These are phyloP conservation scores for Sinodicranocentrus sp. DNA, from an alignment of 2,888 invertebrate species.

Conservation along the genomic window DNA sequence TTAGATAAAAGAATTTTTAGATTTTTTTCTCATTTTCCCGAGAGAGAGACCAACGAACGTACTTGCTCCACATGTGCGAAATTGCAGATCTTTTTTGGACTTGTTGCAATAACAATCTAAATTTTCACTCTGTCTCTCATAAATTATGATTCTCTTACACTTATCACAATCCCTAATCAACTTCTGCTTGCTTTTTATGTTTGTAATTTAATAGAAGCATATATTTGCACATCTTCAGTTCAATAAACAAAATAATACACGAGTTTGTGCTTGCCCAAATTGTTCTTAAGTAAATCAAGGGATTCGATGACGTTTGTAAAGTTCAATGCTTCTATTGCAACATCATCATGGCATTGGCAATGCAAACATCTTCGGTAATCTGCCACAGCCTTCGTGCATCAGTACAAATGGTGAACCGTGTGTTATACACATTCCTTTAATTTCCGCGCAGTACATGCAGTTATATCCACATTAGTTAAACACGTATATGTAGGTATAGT, in stretches of 20 bases:
- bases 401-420: no score
- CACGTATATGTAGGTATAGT: no score
- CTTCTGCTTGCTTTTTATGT: no score
- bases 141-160: no score
- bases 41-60: slow-evolving; percentile 18
- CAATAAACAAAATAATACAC: no score
- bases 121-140: not conserved
- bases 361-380: not conserved
- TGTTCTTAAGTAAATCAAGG: slow-evolving; percentile 12
- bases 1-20: not conserved
- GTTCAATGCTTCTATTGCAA: slow-evolving; percentile 41
- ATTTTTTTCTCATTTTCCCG: slow-evolving; percentile 1
- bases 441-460: no score
- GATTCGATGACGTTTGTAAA: slow-evolving; percentile 24
- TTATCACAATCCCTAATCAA: no score
- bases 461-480: no score
- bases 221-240: no score
- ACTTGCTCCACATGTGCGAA: slow-evolving; percentile 18
- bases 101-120: not conserved
- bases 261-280: not conserved
- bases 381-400: no score
- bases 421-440: no score
- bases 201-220: no score
- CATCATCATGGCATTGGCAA: slow-evolving; percentile 19
- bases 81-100: not conserved